Conservation (phyloP, 1,140 invertebrate species). For the Drosophila sp. region DNA sequence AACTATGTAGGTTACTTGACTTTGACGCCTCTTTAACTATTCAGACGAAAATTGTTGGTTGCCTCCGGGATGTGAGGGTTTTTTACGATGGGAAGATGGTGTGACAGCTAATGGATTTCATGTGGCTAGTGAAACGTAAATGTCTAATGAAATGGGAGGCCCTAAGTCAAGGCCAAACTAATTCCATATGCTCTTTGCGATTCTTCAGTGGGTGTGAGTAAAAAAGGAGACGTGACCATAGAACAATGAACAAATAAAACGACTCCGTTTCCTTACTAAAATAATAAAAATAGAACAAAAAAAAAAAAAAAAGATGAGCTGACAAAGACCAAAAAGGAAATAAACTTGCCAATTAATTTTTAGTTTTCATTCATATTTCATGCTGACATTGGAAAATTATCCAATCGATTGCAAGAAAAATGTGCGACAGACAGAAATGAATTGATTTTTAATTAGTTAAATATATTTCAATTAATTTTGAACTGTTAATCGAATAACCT, state of each 20-base stretch:
- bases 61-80: neutral
- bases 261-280: neutral
- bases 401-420: neutral
- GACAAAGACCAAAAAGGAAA: too few relatives aligned
- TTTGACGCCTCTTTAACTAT: conserved; percentile 31
- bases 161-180: conserved; percentile 42
- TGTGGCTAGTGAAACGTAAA: conserved; percentile 48
- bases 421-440: conserved; percentile 6
- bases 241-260: neutral
- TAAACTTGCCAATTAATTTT: too few relatives aligned
- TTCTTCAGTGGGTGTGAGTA: neutral
- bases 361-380: too few relatives aligned
- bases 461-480: conserved; percentile 56
- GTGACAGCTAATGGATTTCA: conserved; percentile 49
- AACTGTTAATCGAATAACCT: conserved; percentile 27
- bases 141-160: neutral
- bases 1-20: conserved; percentile 15
- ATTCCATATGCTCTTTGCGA: conserved; percentile 39
- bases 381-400: neutral
- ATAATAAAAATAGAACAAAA: conserved; percentile 9
- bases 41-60: conserved; percentile 32
- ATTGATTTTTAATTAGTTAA: conserved; percentile 6
- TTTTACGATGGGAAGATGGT: conserved; percentile 6
- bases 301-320: neutral
- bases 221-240: conserved; percentile 33